These are phyloP conservation scores for Teleogryllus oceanicus DNA, from an alignment of 2,888 invertebrate genomes.

Conservation along the genomic window DNA sequence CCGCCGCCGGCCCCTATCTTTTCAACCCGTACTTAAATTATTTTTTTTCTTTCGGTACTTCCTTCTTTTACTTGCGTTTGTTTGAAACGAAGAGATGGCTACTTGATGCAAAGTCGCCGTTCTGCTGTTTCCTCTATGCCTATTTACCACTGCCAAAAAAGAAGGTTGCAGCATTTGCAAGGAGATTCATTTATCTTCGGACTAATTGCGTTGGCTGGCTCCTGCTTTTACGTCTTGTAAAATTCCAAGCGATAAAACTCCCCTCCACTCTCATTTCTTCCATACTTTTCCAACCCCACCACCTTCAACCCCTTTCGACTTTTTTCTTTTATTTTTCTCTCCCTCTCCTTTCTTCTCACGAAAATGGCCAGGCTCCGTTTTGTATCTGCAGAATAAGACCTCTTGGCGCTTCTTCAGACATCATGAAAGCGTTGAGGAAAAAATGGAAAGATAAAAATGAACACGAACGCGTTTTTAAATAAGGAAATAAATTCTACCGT, in stretches of 20 bases:
- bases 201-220: slow-evolving; percentile 36
- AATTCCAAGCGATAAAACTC: slow-evolving; percentile 34
- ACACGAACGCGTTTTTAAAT: not conserved
- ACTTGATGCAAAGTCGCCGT: slow-evolving; percentile 19
- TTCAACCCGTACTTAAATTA: not conserved
- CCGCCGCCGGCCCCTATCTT: not conserved
- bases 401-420: slow-evolving; percentile 27
- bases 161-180: slow-evolving; percentile 29
- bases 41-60: not conserved
- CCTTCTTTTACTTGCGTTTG: slow-evolving; percentile 18
- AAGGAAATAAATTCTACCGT: not conserved
- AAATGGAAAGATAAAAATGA: slow-evolving; percentile 18
- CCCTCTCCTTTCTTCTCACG: slow-evolving; percentile 28
- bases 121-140: slow-evolving; percentile 23
- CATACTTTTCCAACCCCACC: slow-evolving; percentile 19
- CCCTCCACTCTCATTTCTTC: slow-evolving; percentile 25
- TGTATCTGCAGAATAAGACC: slow-evolving; percentile 26
- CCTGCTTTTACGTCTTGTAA: slow-evolving; percentile 35
- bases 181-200: slow-evolving; percentile 37
- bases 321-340: slow-evolving; percentile 30
- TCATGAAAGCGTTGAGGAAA: slow-evolving; percentile 11
- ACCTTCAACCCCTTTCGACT: slow-evolving; percentile 22
- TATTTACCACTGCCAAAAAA: slow-evolving; percentile 28
- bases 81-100: slow-evolving; percentile 22
- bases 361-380: slow-evolving; percentile 30